These are phyloP conservation scores for Lottia scabra DNA, from an alignment of 2,888 invertebrate genomes.

Conservation along the genomic window DNA sequence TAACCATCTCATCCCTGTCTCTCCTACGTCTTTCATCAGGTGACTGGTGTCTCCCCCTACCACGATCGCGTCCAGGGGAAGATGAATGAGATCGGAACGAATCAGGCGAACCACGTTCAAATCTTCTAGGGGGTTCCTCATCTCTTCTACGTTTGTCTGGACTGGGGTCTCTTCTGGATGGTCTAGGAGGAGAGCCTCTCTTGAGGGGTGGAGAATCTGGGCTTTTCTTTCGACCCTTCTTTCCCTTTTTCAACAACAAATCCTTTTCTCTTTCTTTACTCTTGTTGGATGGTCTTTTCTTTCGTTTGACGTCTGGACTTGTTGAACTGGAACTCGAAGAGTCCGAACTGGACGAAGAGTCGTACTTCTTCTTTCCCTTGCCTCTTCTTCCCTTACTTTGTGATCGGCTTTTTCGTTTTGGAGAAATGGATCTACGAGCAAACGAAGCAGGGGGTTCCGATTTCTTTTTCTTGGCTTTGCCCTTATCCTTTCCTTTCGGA, in stretches of 20 bases:
- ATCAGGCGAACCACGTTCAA: slow-evolving; percentile 9
- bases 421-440: neutral
- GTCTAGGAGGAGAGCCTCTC: slow-evolving; percentile 27
- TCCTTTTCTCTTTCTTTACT: slow-evolving; percentile 24
- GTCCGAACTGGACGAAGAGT: neutral
- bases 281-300: slow-evolving; percentile 2
- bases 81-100: slow-evolving; percentile 10
- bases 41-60: slow-evolving; percentile 1
- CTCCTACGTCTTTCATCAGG: slow-evolving; percentile 12
- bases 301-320: slow-evolving; percentile 25
- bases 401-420: slow-evolving; percentile 24
- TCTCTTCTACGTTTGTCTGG: slow-evolving; percentile 18
- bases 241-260: neutral
- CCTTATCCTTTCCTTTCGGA: slow-evolving; percentile 27
- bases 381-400: slow-evolving; percentile 31
- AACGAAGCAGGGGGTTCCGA: neutral
- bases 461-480: slow-evolving; percentile 24
- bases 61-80: slow-evolving; percentile 9
- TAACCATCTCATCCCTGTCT: slow-evolving; percentile 11
- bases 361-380: slow-evolving; percentile 27
- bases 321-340: neutral
- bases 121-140: neutral
- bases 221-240: slow-evolving; percentile 20
- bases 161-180: slow-evolving; percentile 17
- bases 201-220: slow-evolving; percentile 22